Evolutionary conservation across 2,797 vertebrate species (phyloP), one percentile per base, ranked within the genome.

Genomic region (Pelodytes ibericus): DNA sequence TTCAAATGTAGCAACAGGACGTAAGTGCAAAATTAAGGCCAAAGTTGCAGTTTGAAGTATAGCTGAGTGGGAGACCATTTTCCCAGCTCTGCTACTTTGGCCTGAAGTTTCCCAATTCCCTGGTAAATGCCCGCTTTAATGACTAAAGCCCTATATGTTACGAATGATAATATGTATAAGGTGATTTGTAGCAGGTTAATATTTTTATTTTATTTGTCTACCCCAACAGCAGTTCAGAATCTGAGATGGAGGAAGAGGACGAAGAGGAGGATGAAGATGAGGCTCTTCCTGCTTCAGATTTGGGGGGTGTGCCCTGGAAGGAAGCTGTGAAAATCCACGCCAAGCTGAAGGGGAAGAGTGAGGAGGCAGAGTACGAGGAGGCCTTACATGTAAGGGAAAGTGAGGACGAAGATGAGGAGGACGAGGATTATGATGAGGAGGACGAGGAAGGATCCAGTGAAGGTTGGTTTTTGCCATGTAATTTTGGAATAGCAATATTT

Each of bases 261-360:
- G 88, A 80, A 1, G 88, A 92, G 0, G 88, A 80, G 0, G 90
- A 93, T 0, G 86, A 84, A 18, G 83, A 86, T 3, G 83, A 83
- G 1, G 89, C 85, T 1, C 83, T 87, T 0, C 92, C 83, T 1
- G 72, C 81, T 70, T 97, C 97, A 0, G 96, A 99, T 84, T 89
- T 99, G 47, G 97, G 96, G 0, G 96, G 96, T 0, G 95, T 98
- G 47, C 95, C 96, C 0, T 99, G 97, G 97, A 97, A 95, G 80
- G 95, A 97, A 83, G 96, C 95, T 0, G 96, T 98, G n/a, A 90
- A 95, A 83, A 93, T 97, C 75, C 97, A 99, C 0, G 92, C 94
- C 72, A 94, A 95, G 57, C 88, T 97, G 81, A 93, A 93, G 81
- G 93, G 93, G 0, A 91, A 89, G 59, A 87, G 82, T 1, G 90